Conservation (phyloP, 1,140 invertebrate genomes). For the Mya arenaria region DNA sequence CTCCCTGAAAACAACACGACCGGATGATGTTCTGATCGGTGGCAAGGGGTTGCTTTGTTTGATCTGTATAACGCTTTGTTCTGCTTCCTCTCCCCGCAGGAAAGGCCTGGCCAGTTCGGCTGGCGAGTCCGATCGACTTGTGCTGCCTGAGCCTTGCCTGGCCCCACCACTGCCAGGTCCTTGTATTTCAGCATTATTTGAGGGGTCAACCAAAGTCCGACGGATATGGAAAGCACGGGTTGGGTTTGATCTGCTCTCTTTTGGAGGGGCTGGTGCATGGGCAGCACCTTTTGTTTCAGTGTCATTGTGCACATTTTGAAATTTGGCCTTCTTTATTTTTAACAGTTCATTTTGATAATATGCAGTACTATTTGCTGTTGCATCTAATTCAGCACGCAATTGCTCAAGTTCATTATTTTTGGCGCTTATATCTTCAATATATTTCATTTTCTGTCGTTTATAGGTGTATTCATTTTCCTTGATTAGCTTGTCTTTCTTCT, state of each 20-base stretch:
- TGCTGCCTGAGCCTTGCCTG: conserved; percentile 40
- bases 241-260: conserved; percentile 52
- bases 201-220: conserved; percentile 33
- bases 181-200: background rate
- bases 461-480: conserved; percentile 60
- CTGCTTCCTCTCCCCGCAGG: conserved; percentile 49
- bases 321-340: conserved; percentile 64
- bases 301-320: background rate
- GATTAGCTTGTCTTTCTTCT: conserved; percentile 59
- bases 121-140: conserved; percentile 66
- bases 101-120: conserved; percentile 65
- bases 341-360: conserved; percentile 74
- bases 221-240: conserved; percentile 53
- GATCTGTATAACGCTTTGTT: conserved; percentile 52
- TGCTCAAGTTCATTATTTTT: conserved; percentile 61
- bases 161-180: conserved; percentile 31
- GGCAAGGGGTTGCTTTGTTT: conserved; percentile 63
- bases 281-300: background rate
- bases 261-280: conserved; percentile 52
- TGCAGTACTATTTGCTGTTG: conserved; percentile 71
- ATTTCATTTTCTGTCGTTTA: conserved; percentile 61
- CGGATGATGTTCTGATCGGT: conserved; percentile 61
- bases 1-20: conserved; percentile 13
- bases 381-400: conserved; percentile 69
- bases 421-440: conserved; percentile 58